These are phyloP conservation scores for Erynnis tages DNA, from an alignment of 2,888 invertebrate species.

Conservation along the genomic window DNA sequence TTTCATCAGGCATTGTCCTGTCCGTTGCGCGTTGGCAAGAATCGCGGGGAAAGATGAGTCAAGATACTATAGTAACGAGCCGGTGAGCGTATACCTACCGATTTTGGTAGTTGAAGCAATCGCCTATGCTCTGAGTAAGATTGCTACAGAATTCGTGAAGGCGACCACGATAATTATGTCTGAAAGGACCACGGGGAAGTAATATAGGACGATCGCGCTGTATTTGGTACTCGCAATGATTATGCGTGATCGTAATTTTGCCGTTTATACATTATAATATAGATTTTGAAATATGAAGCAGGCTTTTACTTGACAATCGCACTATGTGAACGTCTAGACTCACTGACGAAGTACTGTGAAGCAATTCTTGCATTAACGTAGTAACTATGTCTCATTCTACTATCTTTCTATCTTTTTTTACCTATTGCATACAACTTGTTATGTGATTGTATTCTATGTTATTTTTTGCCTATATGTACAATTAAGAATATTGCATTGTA, in stretches of 20 bases:
- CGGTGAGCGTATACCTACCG: conserved; percentile 1
- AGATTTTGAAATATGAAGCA: too few relatives aligned
- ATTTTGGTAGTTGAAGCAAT: conserved; percentile 24
- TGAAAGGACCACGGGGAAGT: conserved; percentile 13
- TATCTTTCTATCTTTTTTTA: too few relatives aligned
- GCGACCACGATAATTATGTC: conserved; percentile 24
- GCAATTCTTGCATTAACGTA: too few relatives aligned
- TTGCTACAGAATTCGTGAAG: conserved; percentile 25
- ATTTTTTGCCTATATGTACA: too few relatives aligned
- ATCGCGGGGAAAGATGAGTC: conserved; percentile 33
- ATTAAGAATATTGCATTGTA: too few relatives aligned
- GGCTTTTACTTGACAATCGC: too few relatives aligned
- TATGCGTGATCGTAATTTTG: background rate
- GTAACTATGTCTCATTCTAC: too few relatives aligned
- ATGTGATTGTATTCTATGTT: too few relatives aligned
- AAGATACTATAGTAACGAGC: conserved; percentile 18
- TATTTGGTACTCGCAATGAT: background rate
- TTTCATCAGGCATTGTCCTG: conserved; percentile 65
- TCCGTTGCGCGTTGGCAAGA: conserved; percentile 37
- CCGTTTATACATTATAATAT: too few relatives aligned
- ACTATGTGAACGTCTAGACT: too few relatives aligned
- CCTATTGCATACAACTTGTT: too few relatives aligned
- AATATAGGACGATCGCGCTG: background rate
- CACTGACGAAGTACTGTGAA: too few relatives aligned
- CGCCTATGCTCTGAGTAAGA: background rate